Conservation (phyloP, 1,140 invertebrate genomes). For the Rhysida immarginata region DNA sequence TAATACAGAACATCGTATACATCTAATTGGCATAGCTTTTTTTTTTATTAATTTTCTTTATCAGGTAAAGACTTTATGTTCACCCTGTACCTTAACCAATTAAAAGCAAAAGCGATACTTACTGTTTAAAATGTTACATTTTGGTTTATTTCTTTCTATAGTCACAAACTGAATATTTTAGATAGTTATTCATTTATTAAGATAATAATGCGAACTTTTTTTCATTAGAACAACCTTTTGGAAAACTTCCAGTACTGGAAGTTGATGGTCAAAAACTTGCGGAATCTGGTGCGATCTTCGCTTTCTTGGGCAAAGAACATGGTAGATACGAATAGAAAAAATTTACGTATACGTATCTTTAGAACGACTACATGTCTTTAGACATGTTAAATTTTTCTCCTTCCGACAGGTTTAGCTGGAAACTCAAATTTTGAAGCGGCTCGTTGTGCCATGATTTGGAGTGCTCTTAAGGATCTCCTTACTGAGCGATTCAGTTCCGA, state of each 20-base stretch:
- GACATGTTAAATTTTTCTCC: not conserved
- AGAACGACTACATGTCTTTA: not conserved
- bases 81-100: too few species aligned
- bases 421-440: conserved; percentile 1
- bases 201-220: too few species aligned
- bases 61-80: too few species aligned
- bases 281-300: conserved; percentile 51
- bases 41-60: too few species aligned
- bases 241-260: conserved; percentile 55
- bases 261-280: conserved; percentile 47
- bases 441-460: conserved; percentile 4
- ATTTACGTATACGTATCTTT: not conserved
- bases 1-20: too few species aligned
- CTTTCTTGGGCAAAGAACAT: conserved; percentile 49
- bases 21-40: too few species aligned
- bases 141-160: too few species aligned
- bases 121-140: too few species aligned
- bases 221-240: conserved; percentile 52
- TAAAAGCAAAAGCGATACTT: too few species aligned
- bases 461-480: not conserved
- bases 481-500: not conserved
- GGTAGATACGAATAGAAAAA: conserved; percentile 26
- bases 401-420: not conserved
- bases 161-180: too few species aligned
- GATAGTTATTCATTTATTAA: conserved; percentile 13